These are phyloP conservation scores for Austrofundulus limnaeus DNA, from an alignment of 2,113 vertebrate genomes.

Conservation along the genomic window DNA sequence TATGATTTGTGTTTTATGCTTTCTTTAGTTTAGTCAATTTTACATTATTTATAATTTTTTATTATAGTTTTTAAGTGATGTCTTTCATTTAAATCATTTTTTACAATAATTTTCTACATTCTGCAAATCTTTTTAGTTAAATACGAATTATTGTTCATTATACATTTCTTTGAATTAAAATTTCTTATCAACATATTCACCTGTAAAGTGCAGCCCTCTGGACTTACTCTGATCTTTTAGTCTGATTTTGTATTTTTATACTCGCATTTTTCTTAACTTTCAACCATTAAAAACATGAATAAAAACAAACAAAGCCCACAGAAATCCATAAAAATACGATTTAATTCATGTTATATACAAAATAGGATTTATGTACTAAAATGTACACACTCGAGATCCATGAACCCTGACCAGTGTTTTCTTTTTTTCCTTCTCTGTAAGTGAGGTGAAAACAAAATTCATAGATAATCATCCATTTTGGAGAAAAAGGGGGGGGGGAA, in stretches of 20 bases:
- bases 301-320: slow-evolving; percentile 18
- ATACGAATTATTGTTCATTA: neutral
- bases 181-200: too few relatives aligned
- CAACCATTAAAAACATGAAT: neutral
- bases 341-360: slow-evolving; percentile 84
- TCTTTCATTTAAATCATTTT: too few relatives aligned
- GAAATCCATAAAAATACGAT: slow-evolving; percentile 81
- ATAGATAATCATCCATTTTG: slow-evolving; percentile 76
- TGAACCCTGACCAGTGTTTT: slow-evolving; percentile 73
- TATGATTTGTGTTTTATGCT: too few relatives aligned
- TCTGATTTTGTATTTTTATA: neutral
- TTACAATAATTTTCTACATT: neutral
- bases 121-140: neutral
- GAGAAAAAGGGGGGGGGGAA: slow-evolving; percentile 70
- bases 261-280: neutral
- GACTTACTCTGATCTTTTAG: neutral
- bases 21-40: too few relatives aligned
- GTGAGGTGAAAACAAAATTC: slow-evolving; percentile 74
- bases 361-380: slow-evolving; percentile 87
- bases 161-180: too few relatives aligned
- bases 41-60: too few relatives aligned
- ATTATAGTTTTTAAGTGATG: too few relatives aligned
- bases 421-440: too few relatives aligned
- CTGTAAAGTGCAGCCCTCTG: too few relatives aligned
- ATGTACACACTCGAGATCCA: slow-evolving; percentile 78